Conservation (phyloP, 92 coral and sea anemone genomes). For the Galaxea fascicularis region DNA sequence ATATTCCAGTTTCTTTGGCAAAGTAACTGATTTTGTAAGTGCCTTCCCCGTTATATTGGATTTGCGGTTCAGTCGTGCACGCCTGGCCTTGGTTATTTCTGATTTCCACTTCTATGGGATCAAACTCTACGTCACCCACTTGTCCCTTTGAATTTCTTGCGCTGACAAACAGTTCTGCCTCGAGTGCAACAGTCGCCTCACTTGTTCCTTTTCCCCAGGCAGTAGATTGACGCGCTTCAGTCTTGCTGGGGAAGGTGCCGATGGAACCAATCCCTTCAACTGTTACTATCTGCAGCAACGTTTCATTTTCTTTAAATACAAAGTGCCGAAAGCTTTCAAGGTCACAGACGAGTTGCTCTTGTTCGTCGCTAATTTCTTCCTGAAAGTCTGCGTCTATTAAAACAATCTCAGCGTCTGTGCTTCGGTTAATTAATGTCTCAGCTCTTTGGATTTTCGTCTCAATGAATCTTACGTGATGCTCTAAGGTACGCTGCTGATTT, state of each 20-base stretch:
- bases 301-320: conserved; percentile 1
- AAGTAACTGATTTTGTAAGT: conserved; percentile 39
- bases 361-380: conserved; percentile 1
- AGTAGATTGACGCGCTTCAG: background rate
- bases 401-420: conserved; percentile 17
- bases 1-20: conserved; percentile 42
- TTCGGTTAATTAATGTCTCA: background rate
- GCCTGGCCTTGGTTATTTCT: conserved; percentile 29
- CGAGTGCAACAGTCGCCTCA: conserved; percentile 25
- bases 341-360: background rate
- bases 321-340: background rate
- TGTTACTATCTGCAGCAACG: background rate
- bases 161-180: background rate
- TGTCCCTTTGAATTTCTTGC: conserved; percentile 14
- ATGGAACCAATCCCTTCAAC: conserved; percentile 12
- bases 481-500: background rate
- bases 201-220: conserved; percentile 11
- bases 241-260: background rate
- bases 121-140: background rate
- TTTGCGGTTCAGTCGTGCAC: background rate
- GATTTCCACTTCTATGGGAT: conserved; percentile 7
- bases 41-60: conserved; percentile 40
- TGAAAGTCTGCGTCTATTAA: background rate
- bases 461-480: background rate
- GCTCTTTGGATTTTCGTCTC: background rate